Base-by-base conservation (phyloP, 2,797 vertebrate species). In the Yasuhikotakia modesta region DNA sequence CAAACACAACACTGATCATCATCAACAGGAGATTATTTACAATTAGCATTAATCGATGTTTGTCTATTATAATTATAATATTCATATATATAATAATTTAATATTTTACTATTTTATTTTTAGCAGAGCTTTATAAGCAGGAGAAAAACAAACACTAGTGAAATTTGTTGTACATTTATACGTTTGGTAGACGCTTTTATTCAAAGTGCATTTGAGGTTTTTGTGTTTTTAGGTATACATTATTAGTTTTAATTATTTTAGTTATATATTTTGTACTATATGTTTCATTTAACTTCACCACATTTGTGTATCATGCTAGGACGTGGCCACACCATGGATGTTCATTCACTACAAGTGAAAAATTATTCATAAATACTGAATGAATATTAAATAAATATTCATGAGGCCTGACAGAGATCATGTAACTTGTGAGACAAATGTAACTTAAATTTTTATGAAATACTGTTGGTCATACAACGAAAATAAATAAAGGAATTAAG, bases 41-140 rank as follows among this genome's bases (percentile, higher is more conserved):
- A 79, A 82, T 83, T 81, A 84, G 46, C 39, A 14, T 80, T 73
- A 70, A 69, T 78, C 39, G 52, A 22, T 39, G 67, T 55, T 1
- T 70, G 16, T 81, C 68, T 73, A 2, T 50, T 30, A 30, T 67
- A 35, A 79, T 80, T n/a, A n/a, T n/a, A n/a, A n/a, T n/a, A n/a
- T n/a, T n/a, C n/a, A n/a, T n/a, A n/a, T n/a, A n/a, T n/a, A n/a
- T n/a, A n/a, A n/a, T n/a, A n/a, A n/a, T n/a, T n/a, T n/a, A n/a
- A n/a, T n/a, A n/a, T n/a, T n/a, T n/a, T n/a, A n/a, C n/a, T n/a
- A n/a, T n/a, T 58, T 16, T 12, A 27, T 55, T 2, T 11, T n/a
- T n/a, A n/a, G 10, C 39, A 43, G 39, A 10, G 4, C 8, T 10
- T 55, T 55, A 43, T 43, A 10, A 43, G 19, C 52, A 55, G 52